Evolutionary conservation across 2,888 invertebrate genomes (phyloP), one percentile per base, ranked within the genome.

Genomic region (Aphodius sticticus): DNA sequence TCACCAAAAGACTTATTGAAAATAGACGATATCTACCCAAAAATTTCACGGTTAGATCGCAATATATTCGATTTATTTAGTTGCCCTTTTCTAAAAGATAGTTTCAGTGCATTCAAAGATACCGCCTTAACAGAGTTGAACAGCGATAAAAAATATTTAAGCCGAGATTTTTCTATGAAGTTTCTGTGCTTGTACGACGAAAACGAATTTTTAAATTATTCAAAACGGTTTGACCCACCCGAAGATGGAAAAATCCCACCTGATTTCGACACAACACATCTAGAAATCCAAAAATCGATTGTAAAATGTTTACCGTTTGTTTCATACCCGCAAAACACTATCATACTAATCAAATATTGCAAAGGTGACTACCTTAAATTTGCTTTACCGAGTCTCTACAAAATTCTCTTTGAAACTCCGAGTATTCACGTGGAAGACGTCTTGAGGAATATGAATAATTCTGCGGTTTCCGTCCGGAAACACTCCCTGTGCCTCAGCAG

Each of bases 301-400:
- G 69, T 78, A n/a, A 74, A 69, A n/a, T 69, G 69, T 74, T 6
- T 74, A 6, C 69, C 74, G 69, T 16, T 16, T 14, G 14, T 75
- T 2, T n/a, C 16, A 7, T 16, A 15, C 16, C 69, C 78, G 9
- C 0, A 16, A 14, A 14, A 78, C 1, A 37, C 14, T 12, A 15
- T 26, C n/a, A 26, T 78, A 36, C 7, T 74, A 37, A 16, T 36
- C 6, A 78, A 69, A 16, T 78, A 75, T 75, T 78, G 78, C 53
- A 78, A 74, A 53, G 78, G 78, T 0, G 78, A 78, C 35, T 78
- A 78, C 37, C 53, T 78, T 15, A 78, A 78, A 69, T 78, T 75
- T 9, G 74, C 78, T 12, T 9, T 78, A 16, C 26, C n/a, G 7
- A 69, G 74, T 6, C 14, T 78, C 15, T 78, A 78, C n/a, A 74